Evolutionary conservation across 2,797 vertebrate genomes (phyloP).

Genomic region (Melanotaenia nigrans): DNA sequence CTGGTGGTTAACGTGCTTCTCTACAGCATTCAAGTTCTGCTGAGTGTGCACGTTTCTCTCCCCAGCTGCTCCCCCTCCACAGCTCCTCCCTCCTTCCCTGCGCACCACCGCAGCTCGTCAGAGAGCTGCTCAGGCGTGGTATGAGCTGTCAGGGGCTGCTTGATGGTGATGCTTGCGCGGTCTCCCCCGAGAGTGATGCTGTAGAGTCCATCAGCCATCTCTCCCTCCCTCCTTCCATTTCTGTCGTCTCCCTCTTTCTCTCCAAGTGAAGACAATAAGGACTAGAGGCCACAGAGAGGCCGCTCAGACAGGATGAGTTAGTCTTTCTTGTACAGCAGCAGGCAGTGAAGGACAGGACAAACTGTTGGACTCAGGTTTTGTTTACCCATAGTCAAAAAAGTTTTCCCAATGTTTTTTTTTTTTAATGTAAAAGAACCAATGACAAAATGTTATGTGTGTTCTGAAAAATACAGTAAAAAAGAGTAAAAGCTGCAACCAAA

Average conservation of each 20-base stretch:
- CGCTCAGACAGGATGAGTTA: constrained; percentile 71
- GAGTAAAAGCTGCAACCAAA: neutral
- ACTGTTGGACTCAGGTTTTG: constrained; percentile 49
- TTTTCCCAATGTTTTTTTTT: neutral
- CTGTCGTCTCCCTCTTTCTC: constrained; percentile 18
- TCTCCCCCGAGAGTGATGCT: constrained; percentile 74
- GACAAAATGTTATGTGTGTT: neutral
- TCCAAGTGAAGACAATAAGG: constrained; percentile 54
- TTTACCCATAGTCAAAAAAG: constrained; percentile 23
- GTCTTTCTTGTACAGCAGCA: constrained; percentile 63
- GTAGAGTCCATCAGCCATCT: constrained; percentile 74
- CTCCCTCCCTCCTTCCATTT: constrained; percentile 32
- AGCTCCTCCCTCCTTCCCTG: constrained; percentile 13
- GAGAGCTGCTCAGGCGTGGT: constrained; percentile 83
- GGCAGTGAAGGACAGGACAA: constrained; percentile 70
- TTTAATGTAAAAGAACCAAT: neutral
- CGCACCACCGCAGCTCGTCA: constrained; percentile 71
- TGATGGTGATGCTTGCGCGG: constrained; percentile 78
- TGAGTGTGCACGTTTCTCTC: constrained; percentile 70
- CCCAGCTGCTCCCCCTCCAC: constrained; percentile 15
- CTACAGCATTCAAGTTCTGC: constrained; percentile 73
- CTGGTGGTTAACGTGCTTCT: constrained; percentile 75
- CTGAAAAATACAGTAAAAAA: neutral
- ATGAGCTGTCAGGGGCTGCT: constrained; percentile 87
- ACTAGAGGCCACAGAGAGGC: constrained; percentile 72